phyloP scores from a whole-genome alignment of 2,888 invertebrate species.

The Amiota communis region DNA sequence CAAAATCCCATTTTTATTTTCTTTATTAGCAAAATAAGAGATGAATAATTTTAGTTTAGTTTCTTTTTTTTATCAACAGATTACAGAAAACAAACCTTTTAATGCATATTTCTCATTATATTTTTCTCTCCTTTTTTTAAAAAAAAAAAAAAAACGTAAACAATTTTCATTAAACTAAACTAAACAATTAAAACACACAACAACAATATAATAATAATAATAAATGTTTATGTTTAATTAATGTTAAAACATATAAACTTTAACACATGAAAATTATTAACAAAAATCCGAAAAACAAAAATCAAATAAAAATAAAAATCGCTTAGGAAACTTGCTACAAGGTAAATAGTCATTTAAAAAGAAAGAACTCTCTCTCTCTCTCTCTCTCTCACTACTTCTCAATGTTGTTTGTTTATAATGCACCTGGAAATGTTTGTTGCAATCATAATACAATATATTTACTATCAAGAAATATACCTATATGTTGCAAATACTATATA shows the following conservation, averaged over 20 bases:
- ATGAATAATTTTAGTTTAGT: too few relatives aligned
- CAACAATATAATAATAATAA: conserved; percentile 10
- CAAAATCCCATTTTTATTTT: too few relatives aligned
- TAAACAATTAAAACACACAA: conserved; percentile 22
- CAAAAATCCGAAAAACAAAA: too few relatives aligned
- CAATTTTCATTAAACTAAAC: conserved; percentile 30
- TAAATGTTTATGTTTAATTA: conserved; percentile 15
- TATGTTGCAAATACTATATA: neutral
- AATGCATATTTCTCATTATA: conserved; percentile 23
- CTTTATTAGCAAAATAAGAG: too few relatives aligned
- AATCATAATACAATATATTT: neutral
- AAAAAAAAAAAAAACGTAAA: too few relatives aligned
- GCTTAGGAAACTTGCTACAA: conserved; percentile 77
- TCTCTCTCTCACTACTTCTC: conserved; percentile 17
- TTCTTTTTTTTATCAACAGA: neutral
- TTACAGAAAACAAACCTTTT: conserved; percentile 25
- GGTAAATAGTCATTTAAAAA: conserved; percentile 72
- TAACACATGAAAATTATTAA: too few relatives aligned
- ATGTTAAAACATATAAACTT: too few relatives aligned
- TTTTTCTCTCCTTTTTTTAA: conserved; percentile 30
- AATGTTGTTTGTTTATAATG: conserved; percentile 16
- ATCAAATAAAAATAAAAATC: conserved; percentile 33
- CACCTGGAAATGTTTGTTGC: conserved; percentile 15
- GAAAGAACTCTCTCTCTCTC: conserved; percentile 12
- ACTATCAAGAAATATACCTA: neutral